Base-by-base conservation (phyloP, 2,113 vertebrate genomes). In the Orthonyx spaldingii region DNA sequence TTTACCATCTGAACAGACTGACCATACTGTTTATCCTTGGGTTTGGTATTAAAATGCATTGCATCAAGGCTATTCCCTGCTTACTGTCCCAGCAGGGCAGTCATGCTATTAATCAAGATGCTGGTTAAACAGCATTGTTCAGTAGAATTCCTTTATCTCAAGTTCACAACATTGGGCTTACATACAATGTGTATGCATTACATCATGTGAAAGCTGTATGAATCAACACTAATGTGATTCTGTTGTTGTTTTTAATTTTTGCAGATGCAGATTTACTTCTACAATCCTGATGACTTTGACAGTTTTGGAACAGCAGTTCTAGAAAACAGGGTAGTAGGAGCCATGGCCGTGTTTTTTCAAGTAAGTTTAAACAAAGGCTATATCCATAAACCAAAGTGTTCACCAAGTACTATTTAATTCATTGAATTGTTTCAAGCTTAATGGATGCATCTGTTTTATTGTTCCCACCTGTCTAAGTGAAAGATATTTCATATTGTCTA, bases 251-350 rank as follows among this genome's bases (percentile, higher is more conserved):
- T 84, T 96, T 93, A 84, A 95, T 94, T 97, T 96, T 97, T 95
- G 97, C 98, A 99, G 99, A 99, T 99, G 99, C 99, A 99, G 98
- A 98, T 99, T 97, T 99, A 99, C 98, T 99, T 99, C 98, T 99
- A 99, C 96, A 99, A 99, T 97, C 98, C 99, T 7, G 99, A 99
- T 49, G 99, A 99, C 97, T 99, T 99, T 90, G 99, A 99, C 98
- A 99, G 99, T 96, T 98, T 99, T 94, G 98, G 98, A 79, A 98
- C 98, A 30, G 99, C 99, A 41, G 98, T 99, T 97, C 98, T 98
- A 83, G 99, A 99, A 96, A 99, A 98, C 97, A 98, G 99, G 93
- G 98, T 98, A 85, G 98, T 99, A 10, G 99, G 98, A 81, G 98
- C 98, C 70, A 99, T 99, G 99, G 98, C 98, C 0, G 97, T 99